A percentile compares a stretch with the other conserved stretches of the same genome.
Evolutionary conservation across 2,888 invertebrate genomes (phyloP).

Genomic region (Agonopterix subpropinquella): DNA sequence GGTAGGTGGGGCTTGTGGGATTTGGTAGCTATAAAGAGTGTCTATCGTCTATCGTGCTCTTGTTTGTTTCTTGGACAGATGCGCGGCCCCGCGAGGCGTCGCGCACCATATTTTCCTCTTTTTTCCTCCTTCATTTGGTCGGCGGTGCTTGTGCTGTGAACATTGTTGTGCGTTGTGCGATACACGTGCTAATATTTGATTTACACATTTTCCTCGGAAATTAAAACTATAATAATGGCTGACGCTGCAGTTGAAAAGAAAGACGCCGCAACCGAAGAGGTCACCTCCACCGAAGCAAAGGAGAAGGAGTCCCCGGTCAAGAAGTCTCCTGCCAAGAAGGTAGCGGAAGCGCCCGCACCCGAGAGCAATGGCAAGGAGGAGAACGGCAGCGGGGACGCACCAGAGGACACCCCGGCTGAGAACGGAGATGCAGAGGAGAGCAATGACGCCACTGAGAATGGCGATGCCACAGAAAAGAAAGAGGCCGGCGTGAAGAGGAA

Average conservation of each 20-base stretch:
- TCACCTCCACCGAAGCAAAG: slow-evolving; percentile 56
- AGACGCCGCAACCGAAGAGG: slow-evolving; percentile 63
- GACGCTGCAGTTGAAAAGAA: slow-evolving; percentile 81
- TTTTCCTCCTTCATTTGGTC: slow-evolving; percentile 68
- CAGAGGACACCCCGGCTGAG: slow-evolving; percentile 52
- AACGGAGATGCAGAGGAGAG: slow-evolving; percentile 65
- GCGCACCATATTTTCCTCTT: slow-evolving; percentile 56
- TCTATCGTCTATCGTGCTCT: no score
- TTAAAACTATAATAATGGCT: slow-evolving; percentile 74
- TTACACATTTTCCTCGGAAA: slow-evolving; percentile 32
- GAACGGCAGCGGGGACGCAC: slow-evolving; percentile 55
- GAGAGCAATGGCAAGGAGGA: slow-evolving; percentile 70
- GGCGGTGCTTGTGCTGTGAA: slow-evolving; percentile 69
- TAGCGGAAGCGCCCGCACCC: slow-evolving; percentile 46
- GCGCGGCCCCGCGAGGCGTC: slow-evolving; percentile 48
- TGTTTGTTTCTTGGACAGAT: no score
- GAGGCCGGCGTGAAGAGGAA: slow-evolving; percentile 81
- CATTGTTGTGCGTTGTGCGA: slow-evolving; percentile 56
- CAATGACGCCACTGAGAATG: slow-evolving; percentile 66
- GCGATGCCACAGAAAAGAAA: slow-evolving; percentile 48
- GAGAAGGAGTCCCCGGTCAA: slow-evolving; percentile 67
- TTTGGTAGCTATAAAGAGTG: no score
- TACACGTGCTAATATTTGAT: slow-evolving; percentile 58
- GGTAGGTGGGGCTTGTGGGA: no score
- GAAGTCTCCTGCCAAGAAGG: slow-evolving; percentile 71